Conservation (phyloP, 2,797 vertebrate genomes). For the Pangasius larnaudii region DNA sequence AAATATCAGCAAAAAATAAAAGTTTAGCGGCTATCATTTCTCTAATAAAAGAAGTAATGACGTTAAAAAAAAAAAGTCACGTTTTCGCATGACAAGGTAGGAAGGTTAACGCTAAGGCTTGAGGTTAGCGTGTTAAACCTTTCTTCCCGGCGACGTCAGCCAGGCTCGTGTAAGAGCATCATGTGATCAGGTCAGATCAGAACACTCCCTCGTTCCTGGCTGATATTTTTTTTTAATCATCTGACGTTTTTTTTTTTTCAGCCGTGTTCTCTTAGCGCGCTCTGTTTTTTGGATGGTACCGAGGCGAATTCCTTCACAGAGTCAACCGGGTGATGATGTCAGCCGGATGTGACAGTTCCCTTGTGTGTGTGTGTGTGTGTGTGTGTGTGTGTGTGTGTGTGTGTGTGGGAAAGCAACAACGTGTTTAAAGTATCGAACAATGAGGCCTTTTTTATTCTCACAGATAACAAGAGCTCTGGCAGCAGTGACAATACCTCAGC, state of each 20-base stretch:
- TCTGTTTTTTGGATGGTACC: neutral
- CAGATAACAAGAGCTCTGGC: slow-evolving; percentile 49
- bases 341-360: slow-evolving; percentile 43
- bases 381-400: slow-evolving; percentile 43
- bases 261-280: neutral
- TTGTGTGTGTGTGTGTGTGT: slow-evolving; percentile 45
- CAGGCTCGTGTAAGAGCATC: neutral
- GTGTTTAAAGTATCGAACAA: slow-evolving; percentile 52
- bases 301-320: slow-evolving; percentile 37
- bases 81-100: neutral
- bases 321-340: slow-evolving; percentile 28
- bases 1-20: no score
- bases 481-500: slow-evolving; percentile 47
- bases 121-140: no score
- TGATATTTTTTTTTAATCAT: neutral
- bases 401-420: slow-evolving; percentile 47
- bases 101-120: neutral
- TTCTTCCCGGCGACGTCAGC: neutral
- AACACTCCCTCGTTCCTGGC: neutral
- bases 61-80: no score
- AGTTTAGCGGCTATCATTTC: no score
- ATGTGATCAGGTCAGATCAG: neutral
- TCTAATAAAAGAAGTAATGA: no score
- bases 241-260: neutral
- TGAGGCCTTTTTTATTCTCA: slow-evolving; percentile 33